phyloP scores from a whole-genome alignment of 2,888 invertebrate genomes.

The Balanococcus diminutus region DNA sequence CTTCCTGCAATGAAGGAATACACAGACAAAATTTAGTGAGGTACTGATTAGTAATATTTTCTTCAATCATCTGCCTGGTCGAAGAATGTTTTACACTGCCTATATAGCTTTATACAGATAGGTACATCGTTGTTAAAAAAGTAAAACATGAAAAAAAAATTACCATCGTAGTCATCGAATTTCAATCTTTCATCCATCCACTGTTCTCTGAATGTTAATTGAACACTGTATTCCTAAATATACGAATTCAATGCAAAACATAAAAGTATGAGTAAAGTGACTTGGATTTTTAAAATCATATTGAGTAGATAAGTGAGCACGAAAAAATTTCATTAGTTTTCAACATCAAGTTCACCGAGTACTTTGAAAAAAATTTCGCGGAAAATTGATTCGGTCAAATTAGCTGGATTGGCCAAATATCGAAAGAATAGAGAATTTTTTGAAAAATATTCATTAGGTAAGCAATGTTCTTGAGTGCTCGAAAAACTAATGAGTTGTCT shows the following conservation, averaged over 20 bases:
- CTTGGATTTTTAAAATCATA: neutral
- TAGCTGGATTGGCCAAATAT: neutral
- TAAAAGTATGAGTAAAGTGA: neutral
- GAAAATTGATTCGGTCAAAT: too few species aligned
- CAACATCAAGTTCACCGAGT: neutral
- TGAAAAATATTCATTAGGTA: too few species aligned
- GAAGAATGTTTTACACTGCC: too few species aligned
- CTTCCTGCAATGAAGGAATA: constrained; percentile 67
- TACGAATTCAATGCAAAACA: constrained; percentile 58
- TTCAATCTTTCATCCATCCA: constrained; percentile 92
- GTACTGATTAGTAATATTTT: too few species aligned
- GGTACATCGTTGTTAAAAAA: too few species aligned
- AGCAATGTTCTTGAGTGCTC: neutral
- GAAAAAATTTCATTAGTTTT: neutral
- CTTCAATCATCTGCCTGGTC: too few species aligned
- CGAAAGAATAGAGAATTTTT: neutral
- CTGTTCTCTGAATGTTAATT: constrained; percentile 95
- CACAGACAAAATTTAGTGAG: too few species aligned
- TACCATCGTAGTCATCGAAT: constrained; percentile 85
- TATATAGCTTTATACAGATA: too few species aligned
- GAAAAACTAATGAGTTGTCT: neutral
- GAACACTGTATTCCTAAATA: constrained; percentile 95
- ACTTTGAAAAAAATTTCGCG: too few species aligned
- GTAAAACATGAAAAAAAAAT: too few species aligned
- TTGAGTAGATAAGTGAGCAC: neutral